A percentile compares a stretch with the other conserved stretches of the same genome.
These are phyloP conservation scores for Amniataba percoides DNA, from an alignment of 2,797 vertebrate genomes.

Conservation along the genomic window DNA sequence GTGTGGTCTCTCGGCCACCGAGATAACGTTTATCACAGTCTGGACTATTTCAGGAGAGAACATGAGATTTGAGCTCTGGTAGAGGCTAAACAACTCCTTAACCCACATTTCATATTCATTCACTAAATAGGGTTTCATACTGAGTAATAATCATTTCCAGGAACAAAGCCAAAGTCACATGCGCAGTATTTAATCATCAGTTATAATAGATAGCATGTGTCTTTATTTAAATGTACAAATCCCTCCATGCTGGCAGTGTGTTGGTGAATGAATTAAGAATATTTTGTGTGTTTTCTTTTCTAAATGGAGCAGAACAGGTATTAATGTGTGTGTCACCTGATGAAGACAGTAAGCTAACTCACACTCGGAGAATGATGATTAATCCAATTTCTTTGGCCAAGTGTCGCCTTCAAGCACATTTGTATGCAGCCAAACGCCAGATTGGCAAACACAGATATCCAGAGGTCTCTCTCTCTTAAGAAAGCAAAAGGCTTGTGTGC, in stretches of 20 bases:
- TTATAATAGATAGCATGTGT: not conserved
- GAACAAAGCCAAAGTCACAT: not conserved
- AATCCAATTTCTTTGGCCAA: conserved; percentile 57
- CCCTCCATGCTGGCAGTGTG: not conserved
- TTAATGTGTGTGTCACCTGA: not conserved
- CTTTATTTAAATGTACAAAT: not conserved
- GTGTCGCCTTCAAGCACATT: conserved; percentile 62
- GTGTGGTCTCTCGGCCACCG: not conserved
- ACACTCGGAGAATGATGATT: conserved; percentile 52
- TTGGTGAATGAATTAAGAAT: not conserved
- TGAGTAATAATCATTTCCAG: not conserved
- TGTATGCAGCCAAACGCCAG: conserved; percentile 59
- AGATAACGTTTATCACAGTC: conserved; percentile 12
- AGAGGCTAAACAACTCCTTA: not conserved
- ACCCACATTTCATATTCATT: not conserved
- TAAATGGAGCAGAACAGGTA: conserved; percentile 1
- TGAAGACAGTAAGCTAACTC: conserved; percentile 28
- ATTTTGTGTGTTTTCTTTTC: not conserved
- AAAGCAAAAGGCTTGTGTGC: conserved; percentile 24
- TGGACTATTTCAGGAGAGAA: not conserved
- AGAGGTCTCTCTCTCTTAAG: conserved; percentile 22
- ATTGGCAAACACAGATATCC: conserved; percentile 41
- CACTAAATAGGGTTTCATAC: not conserved
- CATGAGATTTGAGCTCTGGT: not conserved
- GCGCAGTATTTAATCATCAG: not conserved